Percentiles rank a stretch among this genome's conserved stretches.
Evolutionary conservation across 2,888 invertebrate species (phyloP).

Genomic region (Philonicus albiceps): DNA sequence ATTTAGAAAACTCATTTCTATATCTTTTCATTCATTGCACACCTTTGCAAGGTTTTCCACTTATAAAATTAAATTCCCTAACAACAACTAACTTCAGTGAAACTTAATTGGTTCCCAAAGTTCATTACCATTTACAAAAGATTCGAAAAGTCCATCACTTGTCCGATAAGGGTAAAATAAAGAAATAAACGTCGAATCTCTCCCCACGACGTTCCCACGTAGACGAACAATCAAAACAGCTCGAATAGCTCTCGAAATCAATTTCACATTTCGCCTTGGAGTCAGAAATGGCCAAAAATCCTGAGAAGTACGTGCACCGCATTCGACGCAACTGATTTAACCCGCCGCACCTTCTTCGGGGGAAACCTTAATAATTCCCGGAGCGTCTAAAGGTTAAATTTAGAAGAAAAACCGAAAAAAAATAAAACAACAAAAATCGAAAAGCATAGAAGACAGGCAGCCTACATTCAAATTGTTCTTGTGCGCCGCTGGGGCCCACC

Average conservation of each 20-base stretch:
- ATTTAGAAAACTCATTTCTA: not conserved
- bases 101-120: not conserved
- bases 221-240: not conserved
- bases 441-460: not conserved
- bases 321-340: slow-evolving; percentile 3
- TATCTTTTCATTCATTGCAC: not conserved
- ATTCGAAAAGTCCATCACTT: not conserved
- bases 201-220: not conserved
- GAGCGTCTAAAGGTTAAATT: slow-evolving; percentile 28
- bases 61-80: not conserved
- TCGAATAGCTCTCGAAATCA: not conserved
- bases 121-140: not conserved
- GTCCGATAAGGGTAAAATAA: not conserved
- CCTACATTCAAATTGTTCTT: not conserved
- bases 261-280: not conserved
- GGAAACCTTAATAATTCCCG: not conserved
- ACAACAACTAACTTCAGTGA: not conserved
- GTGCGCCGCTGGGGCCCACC: not conserved
- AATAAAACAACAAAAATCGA: not conserved
- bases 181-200: not conserved
- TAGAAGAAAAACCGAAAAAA: slow-evolving; percentile 19
- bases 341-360: not conserved
- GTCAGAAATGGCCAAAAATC: slow-evolving; percentile 7
- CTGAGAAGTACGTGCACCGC: not conserved
- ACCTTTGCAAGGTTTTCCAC: not conserved